Evolutionary conservation across 2,113 vertebrate species (phyloP), one percentile per base, ranked within the genome.

Genomic region (Piliocolobus tephrosceles): DNA sequence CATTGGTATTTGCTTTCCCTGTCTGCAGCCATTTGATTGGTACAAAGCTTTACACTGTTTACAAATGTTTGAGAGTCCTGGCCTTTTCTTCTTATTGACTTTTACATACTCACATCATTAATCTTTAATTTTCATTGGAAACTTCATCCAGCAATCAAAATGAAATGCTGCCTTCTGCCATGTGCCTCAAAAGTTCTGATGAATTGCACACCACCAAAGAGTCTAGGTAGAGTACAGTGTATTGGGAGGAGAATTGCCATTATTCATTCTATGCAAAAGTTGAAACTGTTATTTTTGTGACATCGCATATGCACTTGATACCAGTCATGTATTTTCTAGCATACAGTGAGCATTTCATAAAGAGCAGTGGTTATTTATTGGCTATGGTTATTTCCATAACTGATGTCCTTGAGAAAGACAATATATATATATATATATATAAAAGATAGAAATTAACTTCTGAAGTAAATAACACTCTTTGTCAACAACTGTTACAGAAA

Each of bases 1-100:
- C 45, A 0, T 11, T 3, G 80, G 88, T 84, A 2, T 94, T 85
- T 43, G 64, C 89, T 95, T 94, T 96, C 91, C 93, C 73, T 57
- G 78, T 97, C 95, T 83, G 79, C 84, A 23, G 95, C 43, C 75
- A 45, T 92, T 32, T 92, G 97, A 43, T 78, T 55, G 57, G 82
- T 5, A 91, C 86, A 97, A 94, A 91, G 95, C 82, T 93, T 95
- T 91, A 91, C 38, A 72, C 84, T 96, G 88, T 96, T 97, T 94
- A 95, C 95, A 88, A 73, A 88, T 52, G 94, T 61, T 55, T 20
- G 35, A n/a, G 88, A 91, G 90, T 40, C 64, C 57, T 73, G 88
- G 92, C 55, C 94, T 93, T 97, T 82, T 66, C 84, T 95, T 95
- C 90, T 76, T 72, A 45, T 18, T 95, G 91, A 96, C 96, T 94